Conservation (phyloP, 2,113 vertebrate genomes). For the Taurulus bubalis region DNA sequence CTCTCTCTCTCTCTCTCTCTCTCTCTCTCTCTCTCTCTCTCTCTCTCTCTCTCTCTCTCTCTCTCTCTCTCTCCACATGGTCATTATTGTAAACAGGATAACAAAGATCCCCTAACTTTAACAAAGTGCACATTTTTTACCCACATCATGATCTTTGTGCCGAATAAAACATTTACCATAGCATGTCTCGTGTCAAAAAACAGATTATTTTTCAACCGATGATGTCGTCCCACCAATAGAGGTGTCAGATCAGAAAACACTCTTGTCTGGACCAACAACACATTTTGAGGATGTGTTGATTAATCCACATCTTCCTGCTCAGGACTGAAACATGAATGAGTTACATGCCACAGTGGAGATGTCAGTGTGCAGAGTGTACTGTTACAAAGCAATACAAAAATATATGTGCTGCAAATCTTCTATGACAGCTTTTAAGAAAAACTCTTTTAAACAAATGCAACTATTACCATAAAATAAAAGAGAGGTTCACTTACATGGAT, state of each 20-base stretch:
- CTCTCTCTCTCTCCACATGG: neutral
- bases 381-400: neutral
- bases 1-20: conserved; percentile 23
- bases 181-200: neutral
- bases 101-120: neutral
- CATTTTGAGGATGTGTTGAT: neutral
- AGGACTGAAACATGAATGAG: neutral
- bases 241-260: neutral
- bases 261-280: too few species aligned
- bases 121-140: neutral
- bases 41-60: conserved; percentile 11
- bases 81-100: neutral
- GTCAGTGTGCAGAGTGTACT: too few species aligned
- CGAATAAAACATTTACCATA: neutral
- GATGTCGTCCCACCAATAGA: neutral
- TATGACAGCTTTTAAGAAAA: neutral
- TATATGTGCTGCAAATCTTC: neutral
- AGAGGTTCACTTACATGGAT: neutral
- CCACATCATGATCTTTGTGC: neutral
- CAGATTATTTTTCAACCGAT: neutral
- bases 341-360: neutral
- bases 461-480: neutral
- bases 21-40: neutral
- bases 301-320: too few species aligned
- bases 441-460: neutral